These are phyloP conservation scores for Eilema caniola DNA, from an alignment of 2,888 invertebrate genomes.

Conservation along the genomic window DNA sequence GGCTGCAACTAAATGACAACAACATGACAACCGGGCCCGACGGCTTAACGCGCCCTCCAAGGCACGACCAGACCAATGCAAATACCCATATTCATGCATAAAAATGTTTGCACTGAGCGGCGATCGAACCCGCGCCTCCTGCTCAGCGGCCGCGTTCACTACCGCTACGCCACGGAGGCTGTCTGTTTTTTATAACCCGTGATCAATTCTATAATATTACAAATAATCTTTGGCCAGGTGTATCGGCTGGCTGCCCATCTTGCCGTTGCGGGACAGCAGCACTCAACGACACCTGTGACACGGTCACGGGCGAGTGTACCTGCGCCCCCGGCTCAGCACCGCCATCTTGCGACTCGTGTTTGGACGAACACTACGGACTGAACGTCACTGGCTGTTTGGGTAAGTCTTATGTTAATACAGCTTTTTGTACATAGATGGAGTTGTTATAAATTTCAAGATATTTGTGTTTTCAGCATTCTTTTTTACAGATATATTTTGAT, in stretches of 20 bases:
- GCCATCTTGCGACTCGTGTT: conserved; percentile 91
- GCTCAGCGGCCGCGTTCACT: too few species aligned
- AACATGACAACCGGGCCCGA: too few species aligned
- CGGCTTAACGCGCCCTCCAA: too few species aligned
- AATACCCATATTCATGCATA: too few species aligned
- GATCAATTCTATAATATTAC: too few species aligned
- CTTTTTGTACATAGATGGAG: conserved; percentile 43
- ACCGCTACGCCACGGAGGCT: too few species aligned
- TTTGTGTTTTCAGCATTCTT: conserved; percentile 3
- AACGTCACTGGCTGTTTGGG: conserved; percentile 89
- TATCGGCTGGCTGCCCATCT: conserved; percentile 92
- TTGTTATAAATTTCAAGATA: conserved; percentile 5
- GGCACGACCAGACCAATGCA: too few species aligned
- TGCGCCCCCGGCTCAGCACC: conserved; percentile 94
- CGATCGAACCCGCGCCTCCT: too few species aligned
- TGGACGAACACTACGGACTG: conserved; percentile 90
- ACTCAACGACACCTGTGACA: conserved; percentile 89
- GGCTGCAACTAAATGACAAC: too few species aligned
- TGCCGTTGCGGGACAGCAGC: conserved; percentile 94
- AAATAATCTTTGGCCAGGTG: conserved; percentile 77
- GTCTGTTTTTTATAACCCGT: background rate
- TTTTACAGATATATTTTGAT: too few species aligned
- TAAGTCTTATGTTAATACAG: conserved; percentile 77
- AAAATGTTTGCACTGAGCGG: too few species aligned
- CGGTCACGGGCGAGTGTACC: conserved; percentile 91